Evolutionary conservation across 2,113 vertebrate genomes (phyloP).

Genomic region (Sceloporus undulatus): DNA sequence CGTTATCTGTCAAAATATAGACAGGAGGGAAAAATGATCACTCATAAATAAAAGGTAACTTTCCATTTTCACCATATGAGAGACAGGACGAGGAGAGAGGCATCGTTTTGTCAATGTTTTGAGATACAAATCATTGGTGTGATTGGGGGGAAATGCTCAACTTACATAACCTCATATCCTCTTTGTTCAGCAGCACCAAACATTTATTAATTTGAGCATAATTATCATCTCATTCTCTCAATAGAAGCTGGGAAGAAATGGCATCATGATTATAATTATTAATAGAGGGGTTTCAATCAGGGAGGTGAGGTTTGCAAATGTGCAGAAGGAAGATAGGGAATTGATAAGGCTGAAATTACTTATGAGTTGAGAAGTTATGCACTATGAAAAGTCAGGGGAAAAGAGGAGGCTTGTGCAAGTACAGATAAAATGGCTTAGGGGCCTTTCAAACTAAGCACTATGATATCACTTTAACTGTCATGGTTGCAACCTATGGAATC

Average conservation of each 20-base stretch:
- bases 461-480: too few relatives aligned
- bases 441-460: too few relatives aligned
- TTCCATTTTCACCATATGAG: constrained; percentile 62
- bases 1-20: constrained; percentile 78
- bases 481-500: too few relatives aligned
- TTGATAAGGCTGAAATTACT: background rate
- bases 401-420: background rate
- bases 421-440: background rate
- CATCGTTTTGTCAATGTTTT: constrained; percentile 60
- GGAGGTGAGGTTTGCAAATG: background rate
- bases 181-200: constrained; percentile 40
- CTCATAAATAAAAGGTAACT: constrained; percentile 75
- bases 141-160: fast-evolving
- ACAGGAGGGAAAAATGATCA: constrained; percentile 72
- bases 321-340: background rate
- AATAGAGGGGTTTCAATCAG: background rate
- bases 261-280: constrained; percentile 33
- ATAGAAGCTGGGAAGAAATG: constrained; percentile 31
- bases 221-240: constrained; percentile 39
- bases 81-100: constrained; percentile 36
- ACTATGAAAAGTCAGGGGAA: background rate
- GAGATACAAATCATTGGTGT: constrained; percentile 33
- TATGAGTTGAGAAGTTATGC: background rate
- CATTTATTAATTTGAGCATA: constrained; percentile 48
- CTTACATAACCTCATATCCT: constrained; percentile 35